A percentile compares a stretch with the other conserved stretches of the same genome.
Evolutionary conservation across 2,113 vertebrate genomes (phyloP).

Genomic region (Fregetta grallaria): DNA sequence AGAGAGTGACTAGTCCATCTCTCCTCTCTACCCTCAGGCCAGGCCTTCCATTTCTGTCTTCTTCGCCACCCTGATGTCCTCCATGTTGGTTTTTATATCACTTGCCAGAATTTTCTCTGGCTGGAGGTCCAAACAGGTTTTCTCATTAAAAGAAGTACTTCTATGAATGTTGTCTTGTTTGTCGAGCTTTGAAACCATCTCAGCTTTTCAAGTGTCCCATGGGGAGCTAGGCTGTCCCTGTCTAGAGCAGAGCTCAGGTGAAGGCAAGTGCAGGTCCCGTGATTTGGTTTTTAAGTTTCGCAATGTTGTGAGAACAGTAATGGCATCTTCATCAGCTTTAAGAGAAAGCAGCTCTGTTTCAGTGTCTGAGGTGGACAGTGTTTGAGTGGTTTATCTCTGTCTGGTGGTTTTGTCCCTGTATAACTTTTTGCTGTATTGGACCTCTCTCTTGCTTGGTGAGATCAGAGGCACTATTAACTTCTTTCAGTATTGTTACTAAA

Average conservation of each 20-base stretch:
- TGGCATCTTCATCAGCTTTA: background rate
- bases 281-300: background rate
- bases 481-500: background rate
- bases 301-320: background rate
- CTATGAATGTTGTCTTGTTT: background rate
- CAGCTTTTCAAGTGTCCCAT: fast-evolving
- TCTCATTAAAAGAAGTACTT: background rate
- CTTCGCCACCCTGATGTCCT: background rate
- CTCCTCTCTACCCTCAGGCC: background rate
- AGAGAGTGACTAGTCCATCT: background rate
- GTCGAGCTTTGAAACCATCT: background rate
- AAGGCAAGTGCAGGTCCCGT: background rate
- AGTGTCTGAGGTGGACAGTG: background rate
- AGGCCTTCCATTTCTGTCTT: background rate
- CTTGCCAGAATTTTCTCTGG: background rate
- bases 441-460: background rate
- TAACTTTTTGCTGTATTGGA: background rate
- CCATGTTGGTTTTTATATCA: background rate
- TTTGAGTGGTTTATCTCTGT: background rate
- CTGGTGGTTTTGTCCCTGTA: background rate
- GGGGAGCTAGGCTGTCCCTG: background rate
- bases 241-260: background rate
- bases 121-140: background rate
- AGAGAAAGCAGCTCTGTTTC: background rate
- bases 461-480: background rate